Evolutionary conservation across 2,888 invertebrate genomes (phyloP), one percentile per base, ranked within the genome.

Genomic region (Leptarthrus brevirostris): DNA sequence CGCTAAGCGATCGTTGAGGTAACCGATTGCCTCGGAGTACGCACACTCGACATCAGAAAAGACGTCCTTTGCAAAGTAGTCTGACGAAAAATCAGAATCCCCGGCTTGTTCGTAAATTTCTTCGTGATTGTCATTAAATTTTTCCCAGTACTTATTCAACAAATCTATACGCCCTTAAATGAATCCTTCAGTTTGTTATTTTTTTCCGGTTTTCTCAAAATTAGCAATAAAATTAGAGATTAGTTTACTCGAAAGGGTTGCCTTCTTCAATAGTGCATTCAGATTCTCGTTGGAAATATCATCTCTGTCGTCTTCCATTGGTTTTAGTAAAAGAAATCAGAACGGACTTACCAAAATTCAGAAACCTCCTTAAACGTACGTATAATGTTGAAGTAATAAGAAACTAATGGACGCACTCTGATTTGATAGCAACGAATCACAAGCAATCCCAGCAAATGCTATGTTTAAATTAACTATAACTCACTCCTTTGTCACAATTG

Each of bases 11-110:
- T 30, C 30, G 4, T 30, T 40, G 3, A 40, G 40, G 3, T 6
- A 12, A 40, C 40, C 40, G 1, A 40, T 6, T 6, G 40, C 40
- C n/a, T 40, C 1, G 12, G 40, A 3, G n/a, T 40, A 40, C 3
- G 12, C 1, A 40, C 40, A 40, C n/a, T 40, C 40, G 8, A 40
- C n/a, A n/a, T 40, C 40, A 1, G 40, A 40, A 40, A 1, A 40
- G 1, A 40, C 1, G 2, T 40, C 40, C 1, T 40, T 40, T 3
- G 40, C 2, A 2, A 40, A 40, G 2, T 1, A 40, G 2, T 40
- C 2, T 1, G 3, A 0, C 0, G 8, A 0, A 0, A 12, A 2
- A 1, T 1, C 0, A 1, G 1, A 1, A 2, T 0, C 40, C 0
- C 0, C 0, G 0, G 40, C 40, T 1, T 1, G 1, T 1, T 40